Evolutionary conservation across 2,113 vertebrate genomes (phyloP), one percentile per base, ranked within the genome.

Genomic region (Stomatorhinus ivindoensis): DNA sequence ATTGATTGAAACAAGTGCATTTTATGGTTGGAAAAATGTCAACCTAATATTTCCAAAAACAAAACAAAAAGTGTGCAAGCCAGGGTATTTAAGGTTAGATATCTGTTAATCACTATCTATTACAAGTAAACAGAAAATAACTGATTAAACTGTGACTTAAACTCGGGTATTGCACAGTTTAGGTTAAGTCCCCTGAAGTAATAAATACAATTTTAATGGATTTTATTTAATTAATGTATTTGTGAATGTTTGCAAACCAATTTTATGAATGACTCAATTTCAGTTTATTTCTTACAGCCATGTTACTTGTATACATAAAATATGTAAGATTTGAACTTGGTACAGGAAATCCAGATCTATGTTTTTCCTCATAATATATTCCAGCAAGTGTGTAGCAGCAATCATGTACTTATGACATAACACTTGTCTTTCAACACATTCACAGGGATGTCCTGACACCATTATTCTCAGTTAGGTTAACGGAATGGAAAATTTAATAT

Each of bases 401-500:
- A 69, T 69, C 19, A 65, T 35, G 48, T 44, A 44, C 31, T 69
- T 88, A 47, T 88, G 55, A 88, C 42, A 21, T 69, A 47, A 69
- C 87, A 88, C 17, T 86, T 53, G 11, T 58, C 24, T 69, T 39
- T 47, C 39, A 46, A 58, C 87, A 88, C 11, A 69, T 65, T 88
- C 39, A 88, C 55, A 21, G 35, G 58, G 58, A 69, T 44, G 87
- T 35, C 58, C 58, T 61, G 85, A 86, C 85, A 47, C 53, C 87
- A 88, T 46, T 46, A 88, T 88, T 69, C 42, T n/a, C 55, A 65
- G 87, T 44, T 44, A 47, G 39, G 4, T 69, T 65, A 88, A 65
- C 24, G 27, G 42, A 88, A 88, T 88, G 24, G 55, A 88, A 84
- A 51, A 44, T 55, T 46, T 83, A 80, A 88, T 73, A 65, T 76